Conservation (phyloP, 30 jellyfish, hydroid and myxozoan genomes). For the Clytia hemisphaerica region DNA sequence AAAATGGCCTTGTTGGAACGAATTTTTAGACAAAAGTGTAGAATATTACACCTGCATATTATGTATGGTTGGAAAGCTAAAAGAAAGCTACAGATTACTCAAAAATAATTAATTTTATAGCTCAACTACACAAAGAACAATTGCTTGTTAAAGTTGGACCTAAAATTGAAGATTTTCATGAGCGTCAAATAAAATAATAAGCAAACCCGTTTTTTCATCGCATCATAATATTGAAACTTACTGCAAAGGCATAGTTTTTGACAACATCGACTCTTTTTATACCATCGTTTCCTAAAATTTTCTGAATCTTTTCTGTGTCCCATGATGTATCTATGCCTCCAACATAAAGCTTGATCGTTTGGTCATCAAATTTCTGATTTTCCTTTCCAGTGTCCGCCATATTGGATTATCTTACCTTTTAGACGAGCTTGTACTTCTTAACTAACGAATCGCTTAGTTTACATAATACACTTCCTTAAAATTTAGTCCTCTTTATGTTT, state of each 20-base stretch:
- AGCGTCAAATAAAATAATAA: background rate
- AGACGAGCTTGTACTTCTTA: too few relatives aligned
- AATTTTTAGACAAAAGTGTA: too few relatives aligned
- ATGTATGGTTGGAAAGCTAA: too few relatives aligned
- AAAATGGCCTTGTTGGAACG: too few relatives aligned
- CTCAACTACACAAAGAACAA: background rate
- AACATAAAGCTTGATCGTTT: constrained; percentile 43
- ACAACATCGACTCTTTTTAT: constrained; percentile 72
- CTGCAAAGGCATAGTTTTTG: constrained; percentile 93
- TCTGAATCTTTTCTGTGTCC: constrained; percentile 52
- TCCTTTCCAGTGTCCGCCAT: too few relatives aligned
- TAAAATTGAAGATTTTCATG: background rate
- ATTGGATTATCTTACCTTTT: too few relatives aligned
- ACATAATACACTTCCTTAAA: too few relatives aligned
- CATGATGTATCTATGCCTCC: constrained; percentile 70
- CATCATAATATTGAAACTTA: constrained; percentile 8
- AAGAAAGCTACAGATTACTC: too few relatives aligned
- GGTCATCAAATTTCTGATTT: constrained; percentile 13
- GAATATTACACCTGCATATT: too few relatives aligned
- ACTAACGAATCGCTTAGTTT: too few relatives aligned
- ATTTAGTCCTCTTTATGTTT: too few relatives aligned
- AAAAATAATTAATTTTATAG: too few relatives aligned
- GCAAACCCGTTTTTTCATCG: background rate
- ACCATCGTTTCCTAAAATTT: constrained; percentile 63
- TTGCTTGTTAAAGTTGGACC: background rate